Evolutionary conservation across 2,797 vertebrate species (phyloP).

Genomic region (Helarctos malayanus): DNA sequence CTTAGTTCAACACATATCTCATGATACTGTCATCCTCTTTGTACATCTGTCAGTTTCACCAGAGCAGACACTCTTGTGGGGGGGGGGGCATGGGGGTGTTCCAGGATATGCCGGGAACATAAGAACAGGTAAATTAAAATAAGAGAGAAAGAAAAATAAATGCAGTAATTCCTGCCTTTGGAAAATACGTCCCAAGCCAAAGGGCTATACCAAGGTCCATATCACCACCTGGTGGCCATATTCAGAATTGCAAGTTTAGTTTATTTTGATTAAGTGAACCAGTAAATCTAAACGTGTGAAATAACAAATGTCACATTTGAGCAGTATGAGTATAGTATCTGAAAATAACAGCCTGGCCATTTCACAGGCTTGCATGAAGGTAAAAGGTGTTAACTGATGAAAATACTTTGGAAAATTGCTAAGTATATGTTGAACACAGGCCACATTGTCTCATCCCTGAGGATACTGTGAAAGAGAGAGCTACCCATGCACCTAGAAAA

Average conservation of each 20-base stretch:
- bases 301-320: conserved; percentile 2
- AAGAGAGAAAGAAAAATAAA: not conserved
- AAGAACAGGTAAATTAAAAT: conserved; percentile 29
- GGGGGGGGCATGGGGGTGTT: not conserved
- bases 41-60: not conserved
- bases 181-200: not conserved
- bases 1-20: not conserved
- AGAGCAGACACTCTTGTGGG: not conserved
- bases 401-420: not conserved
- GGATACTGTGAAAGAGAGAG: not conserved
- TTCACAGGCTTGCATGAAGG: not conserved
- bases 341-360: not conserved
- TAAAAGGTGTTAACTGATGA: not conserved
- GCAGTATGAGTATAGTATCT: not conserved
- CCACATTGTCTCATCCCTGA: not conserved
- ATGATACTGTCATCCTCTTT: not conserved
- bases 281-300: conserved; percentile 14
- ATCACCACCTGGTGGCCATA: conserved; percentile 73
- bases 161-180: not conserved
- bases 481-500: not conserved
- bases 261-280: not conserved
- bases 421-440: not conserved
- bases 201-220: not conserved
- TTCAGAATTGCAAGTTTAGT: conserved; percentile 81
- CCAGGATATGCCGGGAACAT: not conserved